Evolutionary conservation across 1,140 invertebrate species (phyloP).

Genomic region (Diorhabda sublineata): DNA sequence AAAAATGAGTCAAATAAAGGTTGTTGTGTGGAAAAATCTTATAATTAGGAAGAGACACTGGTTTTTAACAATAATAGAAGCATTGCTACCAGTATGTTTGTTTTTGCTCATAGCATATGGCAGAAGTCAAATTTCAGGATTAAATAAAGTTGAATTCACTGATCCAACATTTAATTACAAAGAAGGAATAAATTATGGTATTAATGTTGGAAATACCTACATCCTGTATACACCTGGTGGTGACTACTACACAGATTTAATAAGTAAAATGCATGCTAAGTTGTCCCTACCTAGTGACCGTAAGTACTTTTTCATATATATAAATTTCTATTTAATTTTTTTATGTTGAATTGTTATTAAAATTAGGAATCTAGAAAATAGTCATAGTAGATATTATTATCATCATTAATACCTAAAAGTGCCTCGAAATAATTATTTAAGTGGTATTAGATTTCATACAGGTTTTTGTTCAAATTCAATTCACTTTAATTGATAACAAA

Average conservation of each 20-base stretch:
- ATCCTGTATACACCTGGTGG: conserved; percentile 46
- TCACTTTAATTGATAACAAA: too few species aligned
- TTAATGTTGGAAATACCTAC: conserved; percentile 27
- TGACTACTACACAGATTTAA: conserved; percentile 38
- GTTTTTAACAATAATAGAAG: conserved; percentile 46
- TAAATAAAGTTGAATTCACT: conserved; percentile 35
- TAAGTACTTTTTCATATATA: conserved; percentile 28
- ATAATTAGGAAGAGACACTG: conserved; percentile 46
- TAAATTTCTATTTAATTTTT: conserved; percentile 11
- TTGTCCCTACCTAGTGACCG: conserved; percentile 43
- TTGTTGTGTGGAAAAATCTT: conserved; percentile 49
- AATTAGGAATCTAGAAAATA: too few species aligned
- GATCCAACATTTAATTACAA: conserved; percentile 30
- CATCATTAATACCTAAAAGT: too few species aligned
- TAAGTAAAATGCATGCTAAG: conserved; percentile 42
- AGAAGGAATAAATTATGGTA: conserved; percentile 19
- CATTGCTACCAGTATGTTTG: conserved; percentile 43
- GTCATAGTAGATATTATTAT: too few species aligned
- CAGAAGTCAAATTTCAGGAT: conserved; percentile 34
- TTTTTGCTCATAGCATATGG: conserved; percentile 42
- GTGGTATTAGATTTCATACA: too few species aligned
- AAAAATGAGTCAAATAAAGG: conserved; percentile 25
- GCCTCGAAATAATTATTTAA: too few species aligned
- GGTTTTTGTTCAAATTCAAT: too few species aligned
- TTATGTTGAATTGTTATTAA: not conserved